Evolutionary conservation across 2,888 invertebrate species (phyloP), one percentile per base, ranked within the genome.

Genomic region (Enchytraeus crypticus): DNA sequence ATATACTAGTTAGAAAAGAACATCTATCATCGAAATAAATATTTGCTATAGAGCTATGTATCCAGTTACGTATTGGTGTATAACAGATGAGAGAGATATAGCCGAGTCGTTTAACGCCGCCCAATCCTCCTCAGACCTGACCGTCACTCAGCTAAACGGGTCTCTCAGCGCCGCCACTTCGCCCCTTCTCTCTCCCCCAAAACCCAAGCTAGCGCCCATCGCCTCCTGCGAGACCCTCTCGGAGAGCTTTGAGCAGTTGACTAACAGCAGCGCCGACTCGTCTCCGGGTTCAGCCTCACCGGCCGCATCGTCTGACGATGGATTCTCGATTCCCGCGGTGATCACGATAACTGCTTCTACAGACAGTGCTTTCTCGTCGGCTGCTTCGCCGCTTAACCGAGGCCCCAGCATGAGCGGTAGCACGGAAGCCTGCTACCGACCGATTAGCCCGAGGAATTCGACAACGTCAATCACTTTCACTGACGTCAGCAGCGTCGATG

Each of bases 171-270:
- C n/a, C n/a, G n/a, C n/a, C n/a, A n/a, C n/a, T n/a, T n/a, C n/a
- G n/a, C n/a, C n/a, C n/a, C 57, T 49, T 21, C 51, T 57, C 57
- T n/a, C 26, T 69, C 73, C 54, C 11, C 71, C 73, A 5, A 70
- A 69, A 51, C 65, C 69, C 46, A 75, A 73, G 61, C 69, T 76
- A 53, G 79, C 79, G 26, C 79, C 79, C n/a, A 77, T 78, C 3
- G 79, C 79, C 3, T 75, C 75, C 2, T 77, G 76, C 63, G 79
- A 79, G 60, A 77, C 77, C 2, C 67, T 79, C 30, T 71, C 73
- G 53, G 78, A 78, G 59, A 60, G 61, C 34, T 51, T 56, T 5
- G 54, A 60, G 2, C 60, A 60, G 32, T 21, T 46, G 18, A 53
- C 45, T 32, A 30, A 30, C 14, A 60, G 60, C 54, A 60, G 60